Evolutionary conservation across 2,113 vertebrate genomes (phyloP).

Genomic region (Gyps fulvus): DNA sequence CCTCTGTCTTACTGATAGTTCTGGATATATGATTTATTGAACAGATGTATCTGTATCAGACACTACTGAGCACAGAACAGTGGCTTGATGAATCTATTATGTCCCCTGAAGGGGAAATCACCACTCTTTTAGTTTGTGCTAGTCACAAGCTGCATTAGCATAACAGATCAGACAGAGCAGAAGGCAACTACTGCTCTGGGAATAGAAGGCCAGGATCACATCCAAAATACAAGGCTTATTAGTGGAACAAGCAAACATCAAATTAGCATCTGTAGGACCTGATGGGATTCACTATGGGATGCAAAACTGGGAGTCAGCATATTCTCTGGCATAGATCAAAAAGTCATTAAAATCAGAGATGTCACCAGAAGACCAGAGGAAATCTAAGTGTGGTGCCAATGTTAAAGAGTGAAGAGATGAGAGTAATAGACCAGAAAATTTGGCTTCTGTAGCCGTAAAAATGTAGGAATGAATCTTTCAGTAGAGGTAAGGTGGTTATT

Average conservation of each 20-base stretch:
- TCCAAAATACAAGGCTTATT: conserved; percentile 63
- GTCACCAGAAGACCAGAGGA: conserved; percentile 31
- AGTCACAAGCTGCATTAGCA: conserved; percentile 26
- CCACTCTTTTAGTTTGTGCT: conserved; percentile 12
- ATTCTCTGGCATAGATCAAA: conserved; percentile 52
- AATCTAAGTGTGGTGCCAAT: not conserved
- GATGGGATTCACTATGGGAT: conserved; percentile 34
- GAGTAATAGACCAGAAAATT: conserved; percentile 31
- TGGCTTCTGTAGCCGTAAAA: not conserved
- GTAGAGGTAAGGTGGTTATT: not conserved
- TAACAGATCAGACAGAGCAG: conserved; percentile 55
- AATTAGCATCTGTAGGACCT: conserved; percentile 49
- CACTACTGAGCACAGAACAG: not conserved
- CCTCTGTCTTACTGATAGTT: not conserved
- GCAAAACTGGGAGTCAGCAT: conserved; percentile 17
- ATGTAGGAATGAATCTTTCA: conserved; percentile 12
- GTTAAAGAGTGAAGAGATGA: conserved; percentile 2
- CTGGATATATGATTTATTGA: conserved; percentile 44
- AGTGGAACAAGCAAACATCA: conserved; percentile 60
- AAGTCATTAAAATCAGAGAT: conserved; percentile 51
- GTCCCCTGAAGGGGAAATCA: conserved; percentile 40
- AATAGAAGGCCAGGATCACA: conserved; percentile 52
- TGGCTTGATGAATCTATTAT: conserved; percentile 29
- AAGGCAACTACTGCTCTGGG: conserved; percentile 56
- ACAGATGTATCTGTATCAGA: conserved; percentile 35